Base-by-base conservation (phyloP, 2,888 invertebrate species). In the Strigamia crassipes region DNA sequence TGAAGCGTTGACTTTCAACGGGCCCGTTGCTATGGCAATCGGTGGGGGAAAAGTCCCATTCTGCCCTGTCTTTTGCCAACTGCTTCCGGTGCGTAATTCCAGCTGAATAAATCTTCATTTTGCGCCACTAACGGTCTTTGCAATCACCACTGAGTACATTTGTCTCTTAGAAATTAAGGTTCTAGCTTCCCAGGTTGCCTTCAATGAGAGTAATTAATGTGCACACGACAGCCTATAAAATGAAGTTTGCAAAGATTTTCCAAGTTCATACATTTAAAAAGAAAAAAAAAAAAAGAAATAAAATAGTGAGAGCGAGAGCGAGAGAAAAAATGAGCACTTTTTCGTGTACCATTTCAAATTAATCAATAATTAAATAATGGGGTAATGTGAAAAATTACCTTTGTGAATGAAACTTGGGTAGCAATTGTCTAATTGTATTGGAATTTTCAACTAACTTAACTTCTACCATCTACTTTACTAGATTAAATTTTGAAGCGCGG, bases 41-140 rank as follows among this genome's bases (percentile, higher is more conserved):
- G 56, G 9, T 4, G 73, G 73, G 73, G 73, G 73, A 73, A 66
- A 27, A 73, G 73, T 73, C 73, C 73, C 73, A 73, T 73, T 73
- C 73, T 73, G 31, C 27, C 31, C 73, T 73, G 73, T 73, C 73
- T 73, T 73, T 73, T 73, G 27, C 73, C 73, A 31, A 73, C 73
- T 73, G 73, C 73, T 73, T 73, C 73, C 73, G 73, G 73, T 73
- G 73, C 73, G 73, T 73, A 73, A 73, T 73, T 73, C 73, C 73
- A 73, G 73, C 73, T 73, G 73, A 73, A 73, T 73, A 73, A 73
- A 73, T 73, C 73, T 73, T 73, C 73, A 73, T 73, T 73, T 73
- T 73, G 23, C 73, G 73, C 73, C 73, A 73, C 73, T 73, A 73
- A 73, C 73, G 73, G 73, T 73, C 73, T 73, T 73, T 73, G 73